Percentiles rank a stretch among this genome's conserved stretches.
Conservation (phyloP, 1,140 invertebrate species). For the Homarus americanus region DNA sequence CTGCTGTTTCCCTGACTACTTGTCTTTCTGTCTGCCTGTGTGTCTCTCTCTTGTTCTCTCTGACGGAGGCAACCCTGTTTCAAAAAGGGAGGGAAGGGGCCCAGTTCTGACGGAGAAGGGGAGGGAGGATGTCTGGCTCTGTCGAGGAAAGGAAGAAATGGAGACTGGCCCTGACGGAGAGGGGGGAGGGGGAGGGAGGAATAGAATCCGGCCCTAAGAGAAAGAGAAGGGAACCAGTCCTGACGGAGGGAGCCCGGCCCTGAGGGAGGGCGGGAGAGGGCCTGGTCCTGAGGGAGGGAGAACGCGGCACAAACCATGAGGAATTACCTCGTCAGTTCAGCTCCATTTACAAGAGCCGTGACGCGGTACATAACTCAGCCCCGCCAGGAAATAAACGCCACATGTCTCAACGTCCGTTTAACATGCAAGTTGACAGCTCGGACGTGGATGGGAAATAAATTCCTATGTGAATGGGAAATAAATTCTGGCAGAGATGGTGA, state of each 20-base stretch:
- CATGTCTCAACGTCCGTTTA: conserved; percentile 23
- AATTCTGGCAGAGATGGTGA: conserved; percentile 24
- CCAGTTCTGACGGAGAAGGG: too few species aligned
- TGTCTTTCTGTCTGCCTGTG: neutral
- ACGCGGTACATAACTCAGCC: conserved; percentile 22
- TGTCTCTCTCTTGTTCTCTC: neutral
- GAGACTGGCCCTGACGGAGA: too few species aligned
- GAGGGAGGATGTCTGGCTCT: too few species aligned
- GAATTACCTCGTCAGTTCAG: conserved; percentile 14
- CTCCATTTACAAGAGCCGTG: conserved; percentile 32
- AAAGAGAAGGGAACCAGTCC: conserved; percentile 2
- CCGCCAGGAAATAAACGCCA: conserved; percentile 25
- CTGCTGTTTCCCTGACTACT: neutral
- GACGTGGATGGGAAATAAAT: conserved; percentile 48
- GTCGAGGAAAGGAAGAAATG: too few species aligned
- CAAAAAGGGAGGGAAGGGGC: too few species aligned
- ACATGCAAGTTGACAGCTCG: conserved; percentile 30
- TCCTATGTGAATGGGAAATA: conserved; percentile 49
- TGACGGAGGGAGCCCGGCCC: too few species aligned
- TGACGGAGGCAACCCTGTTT: too few species aligned
- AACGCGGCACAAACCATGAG: neutral
- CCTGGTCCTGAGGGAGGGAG: too few species aligned
- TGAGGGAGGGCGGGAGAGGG: too few species aligned
- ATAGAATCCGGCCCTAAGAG: neutral
- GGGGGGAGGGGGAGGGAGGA: neutral